A percentile compares a stretch with the other conserved stretches of the same genome.
These are phyloP conservation scores for Liparis tanakae DNA, from an alignment of 2,797 vertebrate genomes.

Conservation along the genomic window DNA sequence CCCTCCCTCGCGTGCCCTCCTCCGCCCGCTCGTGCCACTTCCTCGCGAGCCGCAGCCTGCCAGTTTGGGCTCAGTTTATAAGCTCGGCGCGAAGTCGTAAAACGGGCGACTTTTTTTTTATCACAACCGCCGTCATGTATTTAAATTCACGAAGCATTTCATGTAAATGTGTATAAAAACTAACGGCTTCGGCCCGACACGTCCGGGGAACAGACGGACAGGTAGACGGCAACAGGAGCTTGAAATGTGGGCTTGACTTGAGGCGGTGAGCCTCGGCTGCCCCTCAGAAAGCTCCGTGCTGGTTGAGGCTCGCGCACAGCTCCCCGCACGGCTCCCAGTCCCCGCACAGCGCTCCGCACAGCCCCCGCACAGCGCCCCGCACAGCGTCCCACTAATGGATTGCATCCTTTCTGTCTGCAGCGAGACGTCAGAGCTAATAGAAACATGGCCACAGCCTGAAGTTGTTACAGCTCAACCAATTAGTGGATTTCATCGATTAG, in stretches of 20 bases:
- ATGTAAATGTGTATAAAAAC: too few relatives aligned
- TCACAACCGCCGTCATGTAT: too few relatives aligned
- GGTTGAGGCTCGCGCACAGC: too few relatives aligned
- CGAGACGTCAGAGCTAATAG: neutral
- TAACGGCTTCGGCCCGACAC: too few relatives aligned
- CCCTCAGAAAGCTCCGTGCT: neutral
- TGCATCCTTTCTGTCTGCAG: neutral
- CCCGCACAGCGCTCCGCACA: too few relatives aligned
- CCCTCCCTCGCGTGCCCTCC: slow-evolving; percentile 41
- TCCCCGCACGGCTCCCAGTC: too few relatives aligned
- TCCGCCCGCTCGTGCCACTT: slow-evolving; percentile 47
- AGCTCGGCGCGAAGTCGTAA: too few relatives aligned
- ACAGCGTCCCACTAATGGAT: too few relatives aligned
- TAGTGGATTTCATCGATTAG: neutral
- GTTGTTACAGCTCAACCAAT: neutral
- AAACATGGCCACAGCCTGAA: neutral
- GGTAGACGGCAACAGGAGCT: slow-evolving; percentile 28
- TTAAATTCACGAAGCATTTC: too few relatives aligned
- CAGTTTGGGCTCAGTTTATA: too few relatives aligned
- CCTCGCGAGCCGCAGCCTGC: neutral
- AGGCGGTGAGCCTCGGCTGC: neutral
- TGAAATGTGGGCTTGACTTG: neutral
- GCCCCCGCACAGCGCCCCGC: too few relatives aligned
- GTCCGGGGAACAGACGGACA: slow-evolving; percentile 2
- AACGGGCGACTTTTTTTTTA: too few relatives aligned